phyloP scores from a whole-genome alignment of 2,888 invertebrate genomes.

The Mesodorylaimus sp. region DNA sequence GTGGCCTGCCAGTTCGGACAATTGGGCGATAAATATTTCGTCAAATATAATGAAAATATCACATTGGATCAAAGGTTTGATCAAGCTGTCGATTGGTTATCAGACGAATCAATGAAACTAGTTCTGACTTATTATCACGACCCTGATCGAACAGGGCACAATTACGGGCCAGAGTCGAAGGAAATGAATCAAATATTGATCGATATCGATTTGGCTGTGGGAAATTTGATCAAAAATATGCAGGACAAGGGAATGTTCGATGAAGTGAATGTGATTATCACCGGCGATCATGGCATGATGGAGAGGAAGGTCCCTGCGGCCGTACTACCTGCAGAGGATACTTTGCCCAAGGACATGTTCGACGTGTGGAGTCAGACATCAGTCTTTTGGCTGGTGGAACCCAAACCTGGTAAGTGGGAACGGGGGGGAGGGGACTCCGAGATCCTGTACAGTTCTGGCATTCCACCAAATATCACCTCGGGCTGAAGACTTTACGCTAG shows the following conservation, averaged over 20 bases:
- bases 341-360: no score
- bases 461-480: no score
- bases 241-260: neutral
- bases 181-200: constrained; percentile 5
- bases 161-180: constrained; percentile 14
- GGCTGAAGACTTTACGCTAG: no score
- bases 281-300: constrained; percentile 27
- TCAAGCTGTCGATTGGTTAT: constrained; percentile 16
- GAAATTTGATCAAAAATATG: constrained; percentile 1
- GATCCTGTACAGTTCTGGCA: no score
- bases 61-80: neutral
- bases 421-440: no score
- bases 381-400: no score
- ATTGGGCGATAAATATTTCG: no score
- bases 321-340: neutral
- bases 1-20: constrained; percentile 2
- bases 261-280: constrained; percentile 20
- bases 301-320: neutral
- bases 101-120: constrained; percentile 12
- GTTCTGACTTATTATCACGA: constrained; percentile 24
- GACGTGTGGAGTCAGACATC: no score
- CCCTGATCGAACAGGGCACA: constrained; percentile 23
- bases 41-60: neutral
- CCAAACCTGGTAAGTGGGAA: no score
- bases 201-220: constrained; percentile 1